Percentiles rank a stretch among this genome's conserved stretches.
Conservation (phyloP, 2,113 vertebrate genomes). For the Lampris megalopsis region DNA sequence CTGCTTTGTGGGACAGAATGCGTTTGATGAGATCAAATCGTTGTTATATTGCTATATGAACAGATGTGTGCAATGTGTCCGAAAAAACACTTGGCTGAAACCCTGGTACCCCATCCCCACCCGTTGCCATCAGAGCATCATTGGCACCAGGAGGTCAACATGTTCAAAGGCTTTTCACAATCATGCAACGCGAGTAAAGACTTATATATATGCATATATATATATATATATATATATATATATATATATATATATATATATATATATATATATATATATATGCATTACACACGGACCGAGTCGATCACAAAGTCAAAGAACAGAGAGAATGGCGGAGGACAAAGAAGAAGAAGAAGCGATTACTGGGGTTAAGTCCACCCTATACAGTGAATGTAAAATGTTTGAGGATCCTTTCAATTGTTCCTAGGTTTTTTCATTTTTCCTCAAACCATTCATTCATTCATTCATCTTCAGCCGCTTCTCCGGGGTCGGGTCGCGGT, state of each 20-base stretch:
- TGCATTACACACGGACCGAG: neutral
- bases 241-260: neutral
- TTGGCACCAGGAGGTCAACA: neutral
- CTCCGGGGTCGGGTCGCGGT: no score
- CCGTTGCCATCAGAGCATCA: neutral
- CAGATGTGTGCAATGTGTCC: slow-evolving; percentile 1
- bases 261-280: no score
- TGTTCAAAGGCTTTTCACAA: slow-evolving; percentile 3
- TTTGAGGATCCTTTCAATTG: no score
- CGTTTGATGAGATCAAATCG: neutral
- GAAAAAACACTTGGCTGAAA: neutral
- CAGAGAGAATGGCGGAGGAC: neutral
- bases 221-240: no score
- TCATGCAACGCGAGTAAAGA: slow-evolving; percentile 17
- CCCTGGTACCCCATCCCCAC: neutral
- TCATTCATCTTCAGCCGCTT: no score
- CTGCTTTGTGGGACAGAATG: neutral
- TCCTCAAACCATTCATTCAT: no score
- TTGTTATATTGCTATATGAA: slow-evolving; percentile 3
- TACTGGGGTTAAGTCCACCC: neutral
- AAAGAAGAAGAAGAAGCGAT: neutral
- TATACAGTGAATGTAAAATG: no score
- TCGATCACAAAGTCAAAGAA: slow-evolving; percentile 12
- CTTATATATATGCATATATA: neutral
- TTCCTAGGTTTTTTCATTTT: no score